phyloP scores from a whole-genome alignment of 35 echinoderm and acorn worm species.

The Lytechinus variegatus region DNA sequence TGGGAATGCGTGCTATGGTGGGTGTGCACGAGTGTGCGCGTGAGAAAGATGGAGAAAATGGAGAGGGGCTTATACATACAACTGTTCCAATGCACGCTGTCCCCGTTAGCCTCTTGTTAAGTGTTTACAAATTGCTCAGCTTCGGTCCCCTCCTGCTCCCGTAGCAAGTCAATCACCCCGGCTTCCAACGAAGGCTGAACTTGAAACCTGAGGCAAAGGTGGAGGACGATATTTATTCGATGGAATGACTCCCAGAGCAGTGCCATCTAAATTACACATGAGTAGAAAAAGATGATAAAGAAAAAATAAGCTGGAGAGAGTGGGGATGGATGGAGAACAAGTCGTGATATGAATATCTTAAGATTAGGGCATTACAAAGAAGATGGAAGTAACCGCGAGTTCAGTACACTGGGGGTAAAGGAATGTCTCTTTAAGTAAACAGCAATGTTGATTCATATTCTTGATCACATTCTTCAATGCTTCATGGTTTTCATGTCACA shows the following conservation, averaged over 20 bases:
- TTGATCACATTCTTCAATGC: not conserved
- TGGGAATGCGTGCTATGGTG: not conserved
- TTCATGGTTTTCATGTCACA: not conserved
- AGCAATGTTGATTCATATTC: not conserved
- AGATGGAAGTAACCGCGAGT: not conserved
- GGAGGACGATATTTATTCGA: not conserved
- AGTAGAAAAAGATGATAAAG: not conserved
- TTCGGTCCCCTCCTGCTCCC: not conserved
- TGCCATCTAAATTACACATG: not conserved
- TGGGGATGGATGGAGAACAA: not conserved
- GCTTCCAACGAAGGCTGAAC: slow-evolving; percentile 22
- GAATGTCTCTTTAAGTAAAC: not conserved
- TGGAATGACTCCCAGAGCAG: not conserved
- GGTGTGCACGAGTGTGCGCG: not conserved
- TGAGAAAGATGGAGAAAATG: not conserved
- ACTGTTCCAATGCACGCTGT: not conserved
- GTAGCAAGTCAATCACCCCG: slow-evolving; percentile 35
- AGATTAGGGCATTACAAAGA: not conserved
- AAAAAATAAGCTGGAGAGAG: not conserved
- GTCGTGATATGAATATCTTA: not conserved
- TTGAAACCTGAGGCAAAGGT: slow-evolving; percentile 1
- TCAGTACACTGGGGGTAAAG: not conserved
- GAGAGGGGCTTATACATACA: not conserved
- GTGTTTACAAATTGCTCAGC: slow-evolving; percentile 51
- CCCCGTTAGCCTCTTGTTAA: not conserved